Conservation (phyloP, 2,888 invertebrate species). For the Caradrina clavipalpis region DNA sequence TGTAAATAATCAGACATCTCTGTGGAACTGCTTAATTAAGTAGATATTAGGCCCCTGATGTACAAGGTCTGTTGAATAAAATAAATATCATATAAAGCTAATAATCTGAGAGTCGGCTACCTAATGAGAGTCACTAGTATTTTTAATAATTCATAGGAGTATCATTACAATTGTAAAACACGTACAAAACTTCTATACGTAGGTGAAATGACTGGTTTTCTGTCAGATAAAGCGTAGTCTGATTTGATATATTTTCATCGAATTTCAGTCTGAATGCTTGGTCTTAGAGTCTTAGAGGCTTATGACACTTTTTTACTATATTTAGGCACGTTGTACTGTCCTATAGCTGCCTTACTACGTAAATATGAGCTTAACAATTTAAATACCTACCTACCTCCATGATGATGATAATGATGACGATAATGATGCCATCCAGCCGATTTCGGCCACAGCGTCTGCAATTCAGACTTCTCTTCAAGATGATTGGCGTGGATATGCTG, state of each 20-base stretch:
- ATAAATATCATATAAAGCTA: constrained; percentile 46
- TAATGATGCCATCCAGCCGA: too few relatives aligned
- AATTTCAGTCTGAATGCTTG: constrained; percentile 1
- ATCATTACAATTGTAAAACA: neutral
- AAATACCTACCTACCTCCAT: neutral
- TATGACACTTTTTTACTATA: constrained; percentile 7
- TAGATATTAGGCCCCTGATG: constrained; percentile 35
- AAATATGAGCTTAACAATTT: neutral
- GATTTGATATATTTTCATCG: too few relatives aligned
- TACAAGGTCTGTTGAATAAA: constrained; percentile 53
- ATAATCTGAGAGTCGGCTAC: constrained; percentile 17
- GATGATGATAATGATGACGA: too few relatives aligned
- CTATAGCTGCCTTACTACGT: neutral
- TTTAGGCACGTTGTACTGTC: constrained; percentile 17
- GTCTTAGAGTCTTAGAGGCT: neutral
- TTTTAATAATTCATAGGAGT: neutral
- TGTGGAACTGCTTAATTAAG: constrained; percentile 62
- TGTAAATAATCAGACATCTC: constrained; percentile 53
- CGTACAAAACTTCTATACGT: neutral
- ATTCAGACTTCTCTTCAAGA: too few relatives aligned
- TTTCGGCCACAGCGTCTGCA: too few relatives aligned
- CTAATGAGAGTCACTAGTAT: constrained; percentile 8
- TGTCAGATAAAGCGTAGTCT: neutral
- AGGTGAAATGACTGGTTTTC: neutral
- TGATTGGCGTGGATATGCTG: too few relatives aligned